Evolutionary conservation across 2,888 invertebrate species (phyloP), one percentile per base, ranked within the genome.

Genomic region (Sepioteuthis lessoniana): DNA sequence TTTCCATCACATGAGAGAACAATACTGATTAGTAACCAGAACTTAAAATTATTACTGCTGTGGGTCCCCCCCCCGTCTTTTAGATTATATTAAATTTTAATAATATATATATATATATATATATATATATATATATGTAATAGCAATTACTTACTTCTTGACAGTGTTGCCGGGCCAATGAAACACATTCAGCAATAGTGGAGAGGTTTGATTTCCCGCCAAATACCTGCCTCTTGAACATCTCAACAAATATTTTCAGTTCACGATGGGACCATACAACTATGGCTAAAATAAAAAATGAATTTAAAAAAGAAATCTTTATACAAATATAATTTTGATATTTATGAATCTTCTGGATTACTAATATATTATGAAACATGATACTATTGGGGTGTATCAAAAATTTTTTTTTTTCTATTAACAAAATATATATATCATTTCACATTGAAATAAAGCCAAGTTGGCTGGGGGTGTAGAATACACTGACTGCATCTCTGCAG

Each of bases 141-240:
- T 5, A 42, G 42, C 4, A 76, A 76, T 76, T 76, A 76, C 95
- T 95, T 96, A 98, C 98, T 97, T 98, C 97, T 96, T 98, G 97
- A 96, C 98, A 98, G 96, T 98, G 98, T 94, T 98, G 98, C 96
- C 98, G 98, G 47, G 99, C 98, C 96, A 98, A 98, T 95, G 98
- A 98, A 50, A 99, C 98, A 97, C 99, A 99, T 97, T 98, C 98
- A 16, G 99, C 98, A 94, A 99, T 98, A 0, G 98, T 98, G 95
- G 98, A 98, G 96, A 99, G 97, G 21, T 98, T 98, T 94, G 98
- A 98, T 97, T 99, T 99, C 16, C 99, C 98, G 95, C 98, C 98
- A 96, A 99, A 98, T 93, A 99, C 98, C 97, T 99, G 97, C 28
- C 97, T 96, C 28, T 96, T 96, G 95, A 97, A 97, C n/a, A 97